phyloP scores from a whole-genome alignment of 2,888 invertebrate species.

The Eugnorisma glareosa region DNA sequence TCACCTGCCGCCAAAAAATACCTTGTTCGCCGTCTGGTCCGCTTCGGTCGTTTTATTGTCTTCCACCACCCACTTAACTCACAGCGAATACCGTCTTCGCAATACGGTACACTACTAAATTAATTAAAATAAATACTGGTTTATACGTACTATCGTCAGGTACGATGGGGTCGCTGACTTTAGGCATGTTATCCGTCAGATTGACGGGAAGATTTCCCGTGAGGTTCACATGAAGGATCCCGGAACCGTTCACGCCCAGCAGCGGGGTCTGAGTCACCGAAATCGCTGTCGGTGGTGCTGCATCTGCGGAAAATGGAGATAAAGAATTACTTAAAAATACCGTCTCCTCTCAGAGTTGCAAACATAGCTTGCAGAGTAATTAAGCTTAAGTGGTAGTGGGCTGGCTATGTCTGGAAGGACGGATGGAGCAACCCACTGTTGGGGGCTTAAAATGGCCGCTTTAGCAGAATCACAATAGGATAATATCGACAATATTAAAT shows the following conservation, averaged over 20 bases:
- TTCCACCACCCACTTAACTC: background rate
- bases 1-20: too few relatives aligned
- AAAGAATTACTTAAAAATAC: background rate
- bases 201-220: conserved; percentile 71
- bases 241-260: conserved; percentile 88
- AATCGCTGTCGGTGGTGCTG: conserved; percentile 55
- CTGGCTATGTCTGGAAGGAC: background rate
- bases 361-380: background rate
- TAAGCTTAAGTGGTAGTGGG: background rate
- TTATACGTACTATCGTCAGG: conserved; percentile 82
- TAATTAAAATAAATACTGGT: background rate
- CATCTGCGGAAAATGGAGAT: conserved; percentile 59
- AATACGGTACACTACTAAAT: background rate
- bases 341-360: background rate
- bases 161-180: conserved; percentile 85
- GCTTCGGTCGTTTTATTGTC: background rate
- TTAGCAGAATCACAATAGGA: too few relatives aligned
- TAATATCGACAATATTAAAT: too few relatives aligned
- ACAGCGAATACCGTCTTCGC: background rate
- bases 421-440: background rate
- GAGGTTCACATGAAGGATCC: conserved; percentile 77
- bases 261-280: conserved; percentile 80
- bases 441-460: too few relatives aligned
- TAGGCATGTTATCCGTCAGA: conserved; percentile 74
- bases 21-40: background rate